phyloP scores from a whole-genome alignment of 1,140 invertebrate species.

The Nilaparvata lugens region DNA sequence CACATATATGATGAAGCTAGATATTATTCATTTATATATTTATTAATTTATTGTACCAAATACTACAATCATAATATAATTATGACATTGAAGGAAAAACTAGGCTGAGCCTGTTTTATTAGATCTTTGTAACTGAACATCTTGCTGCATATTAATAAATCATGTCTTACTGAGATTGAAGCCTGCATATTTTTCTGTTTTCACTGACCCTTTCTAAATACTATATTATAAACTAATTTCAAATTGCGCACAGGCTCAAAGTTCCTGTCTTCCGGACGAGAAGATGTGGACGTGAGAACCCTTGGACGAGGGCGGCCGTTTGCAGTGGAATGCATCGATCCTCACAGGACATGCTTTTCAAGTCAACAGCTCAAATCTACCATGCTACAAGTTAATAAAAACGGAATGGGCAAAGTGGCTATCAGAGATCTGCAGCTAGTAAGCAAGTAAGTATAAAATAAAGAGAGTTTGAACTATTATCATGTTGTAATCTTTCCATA shows the following conservation, averaged over 20 bases:
- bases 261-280: slow-evolving; percentile 84
- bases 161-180: neutral
- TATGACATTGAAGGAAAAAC: too few species aligned
- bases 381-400: slow-evolving; percentile 50
- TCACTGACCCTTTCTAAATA: slow-evolving; percentile 1
- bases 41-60: too few species aligned
- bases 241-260: slow-evolving; percentile 38
- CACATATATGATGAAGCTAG: too few species aligned
- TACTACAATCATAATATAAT: too few species aligned
- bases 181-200: neutral
- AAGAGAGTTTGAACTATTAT: too few species aligned
- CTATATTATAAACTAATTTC: neutral
- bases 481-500: too few species aligned
- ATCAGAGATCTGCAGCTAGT: slow-evolving; percentile 57
- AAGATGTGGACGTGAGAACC: slow-evolving; percentile 89
- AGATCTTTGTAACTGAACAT: too few species aligned
- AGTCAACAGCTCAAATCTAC: slow-evolving; percentile 42
- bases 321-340: slow-evolving; percentile 69
- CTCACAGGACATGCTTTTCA: slow-evolving; percentile 45
- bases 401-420: slow-evolving; percentile 45
- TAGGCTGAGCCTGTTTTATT: too few species aligned
- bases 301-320: slow-evolving; percentile 81
- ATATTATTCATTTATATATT: too few species aligned
- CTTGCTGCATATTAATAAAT: neutral
- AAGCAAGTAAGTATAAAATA: slow-evolving; percentile 44